Evolutionary conservation across 2,113 vertebrate species (phyloP), one percentile per base, ranked within the genome.

Genomic region (Seriola aureovittata): DNA sequence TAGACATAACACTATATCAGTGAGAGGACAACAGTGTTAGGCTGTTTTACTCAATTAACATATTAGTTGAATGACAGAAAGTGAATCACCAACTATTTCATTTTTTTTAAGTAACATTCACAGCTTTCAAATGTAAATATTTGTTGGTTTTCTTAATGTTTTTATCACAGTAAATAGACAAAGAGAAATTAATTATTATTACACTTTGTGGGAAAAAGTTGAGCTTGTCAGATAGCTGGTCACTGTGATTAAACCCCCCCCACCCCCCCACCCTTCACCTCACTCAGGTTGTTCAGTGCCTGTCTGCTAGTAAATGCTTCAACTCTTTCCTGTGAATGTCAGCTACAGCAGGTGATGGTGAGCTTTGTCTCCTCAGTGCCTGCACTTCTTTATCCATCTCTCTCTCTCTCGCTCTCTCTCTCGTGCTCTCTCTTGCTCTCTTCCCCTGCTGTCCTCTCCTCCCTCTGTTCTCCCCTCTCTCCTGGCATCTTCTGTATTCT

Each of bases 401-500:
- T 66, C 50, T 44, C 65, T 63, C 64, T 13, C 42, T 16, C 62
- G 34, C 70, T 25, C 71, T 52, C 36, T 74, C 73, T 58, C 83
- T 81, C 59, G 73, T 90, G 6, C 44, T 32, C 60, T 52, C n/a
- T 68, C 60, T 34, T 62, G 48, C 25, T 48, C 44, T 50, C 23
- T 44, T 60, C 42, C 11, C 48, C 54, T 44, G 11, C 50, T 58
- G 55, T 77, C 84, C 70, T 83, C 75, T 67, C 59, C 64, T 77
- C 79, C 44, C 52, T 87, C 75, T 63, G 23, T 73, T 54, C 40
- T 38, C 52, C 59, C 72, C 38, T 75, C 73, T 59, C 84, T 81
- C 60, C 77, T 90, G 89, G 73, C 81, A 82, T 92, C 77, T 88
- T 89, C 81, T 92, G 91, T 90, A 86, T 92, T 90, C 88, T 87